Evolutionary conservation across 2,888 invertebrate species (phyloP).

Genomic region (Camptogramma bilineatum): DNA sequence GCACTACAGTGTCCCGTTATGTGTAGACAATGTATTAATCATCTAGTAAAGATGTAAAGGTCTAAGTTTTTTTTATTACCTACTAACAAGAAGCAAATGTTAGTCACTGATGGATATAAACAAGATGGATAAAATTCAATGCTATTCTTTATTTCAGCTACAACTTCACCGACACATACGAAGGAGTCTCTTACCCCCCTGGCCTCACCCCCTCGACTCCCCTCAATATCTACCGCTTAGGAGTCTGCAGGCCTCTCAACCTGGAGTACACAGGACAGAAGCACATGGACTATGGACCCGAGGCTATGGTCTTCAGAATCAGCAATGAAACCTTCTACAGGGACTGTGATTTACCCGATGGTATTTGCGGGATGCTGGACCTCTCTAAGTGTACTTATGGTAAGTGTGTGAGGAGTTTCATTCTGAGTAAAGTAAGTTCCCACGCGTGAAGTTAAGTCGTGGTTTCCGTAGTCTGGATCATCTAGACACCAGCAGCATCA

Average conservation of each 20-base stretch:
- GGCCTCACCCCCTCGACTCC: slow-evolving; percentile 80
- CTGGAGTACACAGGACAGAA: slow-evolving; percentile 54
- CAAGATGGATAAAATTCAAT: too few species aligned
- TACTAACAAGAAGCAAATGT: too few species aligned
- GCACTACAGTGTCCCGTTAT: too few species aligned
- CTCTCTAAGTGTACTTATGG: slow-evolving; percentile 90
- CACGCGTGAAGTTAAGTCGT: too few species aligned
- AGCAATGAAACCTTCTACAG: slow-evolving; percentile 86
- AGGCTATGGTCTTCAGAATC: slow-evolving; percentile 86
- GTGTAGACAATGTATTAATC: too few species aligned
- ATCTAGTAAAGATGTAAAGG: too few species aligned
- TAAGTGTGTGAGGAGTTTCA: slow-evolving; percentile 56
- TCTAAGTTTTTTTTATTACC: too few species aligned
- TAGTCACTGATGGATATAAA: too few species aligned
- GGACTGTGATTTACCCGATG: slow-evolving; percentile 83
- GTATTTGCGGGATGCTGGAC: slow-evolving; percentile 85
- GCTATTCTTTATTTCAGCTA: slow-evolving; percentile 38
- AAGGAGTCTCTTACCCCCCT: slow-evolving; percentile 89
- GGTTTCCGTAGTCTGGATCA: too few species aligned
- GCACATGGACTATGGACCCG: slow-evolving; percentile 78
- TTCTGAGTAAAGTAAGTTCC: not conserved
- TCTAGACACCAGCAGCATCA: too few species aligned
- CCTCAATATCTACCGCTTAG: slow-evolving; percentile 88
- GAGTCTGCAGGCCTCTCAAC: slow-evolving; percentile 90
- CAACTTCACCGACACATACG: slow-evolving; percentile 87